These are phyloP conservation scores for Petrosia ficiformis DNA, from an alignment of 37 sponge, comb jelly and placozoan genomes.

Conservation along the genomic window DNA sequence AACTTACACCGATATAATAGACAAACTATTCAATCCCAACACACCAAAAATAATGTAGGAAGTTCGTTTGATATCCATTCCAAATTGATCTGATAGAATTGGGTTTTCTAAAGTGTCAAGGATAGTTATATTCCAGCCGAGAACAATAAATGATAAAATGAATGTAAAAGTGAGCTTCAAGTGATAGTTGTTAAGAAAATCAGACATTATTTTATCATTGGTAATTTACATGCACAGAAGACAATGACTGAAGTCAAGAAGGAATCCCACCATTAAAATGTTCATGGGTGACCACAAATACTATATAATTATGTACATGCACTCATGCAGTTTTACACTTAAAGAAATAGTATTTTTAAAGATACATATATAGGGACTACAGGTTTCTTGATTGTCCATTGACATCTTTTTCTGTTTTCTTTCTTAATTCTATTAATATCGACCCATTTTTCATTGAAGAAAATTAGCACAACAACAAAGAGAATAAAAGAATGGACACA, in stretches of 20 bases:
- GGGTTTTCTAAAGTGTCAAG: conserved; percentile 68
- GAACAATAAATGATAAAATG: conserved; percentile 18
- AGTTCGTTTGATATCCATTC: conserved; percentile 17
- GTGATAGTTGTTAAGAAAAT: no score
- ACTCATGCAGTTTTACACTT: no score
- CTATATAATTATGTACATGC: not conserved
- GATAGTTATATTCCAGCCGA: conserved; percentile 21
- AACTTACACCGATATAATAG: conserved; percentile 18
- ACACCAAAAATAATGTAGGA: conserved; percentile 23
- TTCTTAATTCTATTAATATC: conserved; percentile 5
- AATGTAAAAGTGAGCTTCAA: conserved; percentile 6
- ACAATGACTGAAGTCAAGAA: not conserved
- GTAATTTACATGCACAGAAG: not conserved
- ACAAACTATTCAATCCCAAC: not conserved
- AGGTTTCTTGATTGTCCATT: not conserved
- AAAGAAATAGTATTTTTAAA: no score
- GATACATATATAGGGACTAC: not conserved
- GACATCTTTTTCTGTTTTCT: not conserved
- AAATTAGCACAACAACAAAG: conserved; percentile 1
- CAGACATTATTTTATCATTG: no score
- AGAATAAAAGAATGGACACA: conserved; percentile 2
- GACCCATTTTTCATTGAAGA: conserved; percentile 23
- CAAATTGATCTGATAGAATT: conserved; percentile 63
- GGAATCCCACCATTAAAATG: conserved; percentile 7
- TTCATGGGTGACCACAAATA: not conserved